phyloP scores from a whole-genome alignment of 2,113 vertebrate species.

The Ceuthmochares aereus region DNA sequence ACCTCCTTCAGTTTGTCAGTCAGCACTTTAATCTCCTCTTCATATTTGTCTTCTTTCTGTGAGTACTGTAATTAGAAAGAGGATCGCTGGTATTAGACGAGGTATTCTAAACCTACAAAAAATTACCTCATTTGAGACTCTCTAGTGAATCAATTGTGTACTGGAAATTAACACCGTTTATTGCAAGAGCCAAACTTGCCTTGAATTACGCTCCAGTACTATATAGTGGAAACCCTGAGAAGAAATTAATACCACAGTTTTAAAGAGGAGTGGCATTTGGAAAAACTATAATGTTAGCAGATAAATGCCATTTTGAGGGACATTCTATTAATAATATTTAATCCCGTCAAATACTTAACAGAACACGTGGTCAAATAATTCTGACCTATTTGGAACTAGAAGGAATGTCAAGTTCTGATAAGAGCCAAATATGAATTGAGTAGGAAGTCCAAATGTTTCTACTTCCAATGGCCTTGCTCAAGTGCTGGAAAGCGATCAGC shows the following conservation, averaged over 20 bases:
- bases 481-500: not conserved
- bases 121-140: rapidly evolving
- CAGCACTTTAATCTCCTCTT: constrained; percentile 99
- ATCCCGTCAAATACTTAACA: not conserved
- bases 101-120: not conserved
- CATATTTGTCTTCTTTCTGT: constrained; percentile 98
- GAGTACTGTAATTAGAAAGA: constrained; percentile 90
- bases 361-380: not conserved
- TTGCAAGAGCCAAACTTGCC: not conserved
- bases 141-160: not conserved
- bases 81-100: constrained; percentile 50
- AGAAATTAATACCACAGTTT: not conserved
- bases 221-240: not conserved
- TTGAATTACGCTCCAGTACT: not conserved
- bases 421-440: not conserved
- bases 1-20: constrained; percentile 99
- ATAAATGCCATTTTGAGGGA: not conserved
- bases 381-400: not conserved
- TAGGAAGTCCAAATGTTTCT: not conserved
- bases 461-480: not conserved
- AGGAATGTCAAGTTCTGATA: not conserved
- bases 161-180: not conserved
- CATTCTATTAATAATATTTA: not conserved
- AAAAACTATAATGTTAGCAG: not conserved
- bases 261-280: not conserved